A percentile compares a stretch with the other conserved stretches of the same genome.
Evolutionary conservation across 2,113 vertebrate genomes (phyloP).

Genomic region (Ceyx margarethae): DNA sequence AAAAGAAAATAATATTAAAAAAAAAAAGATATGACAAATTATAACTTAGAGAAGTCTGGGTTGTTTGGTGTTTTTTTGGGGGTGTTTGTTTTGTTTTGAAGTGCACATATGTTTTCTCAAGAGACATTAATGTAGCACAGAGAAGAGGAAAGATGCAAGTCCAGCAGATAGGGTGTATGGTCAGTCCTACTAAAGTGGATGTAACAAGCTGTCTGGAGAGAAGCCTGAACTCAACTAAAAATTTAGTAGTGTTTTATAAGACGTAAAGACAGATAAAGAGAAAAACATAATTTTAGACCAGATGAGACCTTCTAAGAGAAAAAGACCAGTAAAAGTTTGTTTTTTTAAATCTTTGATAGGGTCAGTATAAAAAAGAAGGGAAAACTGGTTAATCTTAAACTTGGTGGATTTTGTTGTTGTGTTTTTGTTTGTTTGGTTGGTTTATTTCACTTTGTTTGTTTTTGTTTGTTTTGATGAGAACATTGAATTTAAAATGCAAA

Average conservation of each 20-base stretch:
- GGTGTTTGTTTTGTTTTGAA: not conserved
- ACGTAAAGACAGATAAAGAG: not conserved
- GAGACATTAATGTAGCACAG: not conserved
- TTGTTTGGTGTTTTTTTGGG: not conserved
- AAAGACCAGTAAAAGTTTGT: not conserved
- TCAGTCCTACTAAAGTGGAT: not conserved
- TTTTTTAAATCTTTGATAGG: not conserved
- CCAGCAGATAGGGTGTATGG: not conserved
- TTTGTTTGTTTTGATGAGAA: not conserved
- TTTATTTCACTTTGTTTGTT: not conserved
- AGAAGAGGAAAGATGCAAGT: not conserved
- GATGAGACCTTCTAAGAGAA: not conserved
- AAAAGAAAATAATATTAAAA: too few species aligned
- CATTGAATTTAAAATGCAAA: not conserved
- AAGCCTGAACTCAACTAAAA: not conserved
- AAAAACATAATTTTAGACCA: not conserved
- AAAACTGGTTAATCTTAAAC: not conserved
- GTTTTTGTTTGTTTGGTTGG: not conserved
- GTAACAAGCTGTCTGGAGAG: not conserved
- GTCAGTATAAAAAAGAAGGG: not conserved
- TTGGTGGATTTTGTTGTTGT: not conserved
- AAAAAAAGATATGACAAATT: too few species aligned
- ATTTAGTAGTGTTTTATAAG: not conserved
- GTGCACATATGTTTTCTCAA: not conserved
- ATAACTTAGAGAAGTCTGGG: not conserved